Base-by-base conservation (phyloP, 2,797 vertebrate genomes). In the Sebastes alutus region DNA sequence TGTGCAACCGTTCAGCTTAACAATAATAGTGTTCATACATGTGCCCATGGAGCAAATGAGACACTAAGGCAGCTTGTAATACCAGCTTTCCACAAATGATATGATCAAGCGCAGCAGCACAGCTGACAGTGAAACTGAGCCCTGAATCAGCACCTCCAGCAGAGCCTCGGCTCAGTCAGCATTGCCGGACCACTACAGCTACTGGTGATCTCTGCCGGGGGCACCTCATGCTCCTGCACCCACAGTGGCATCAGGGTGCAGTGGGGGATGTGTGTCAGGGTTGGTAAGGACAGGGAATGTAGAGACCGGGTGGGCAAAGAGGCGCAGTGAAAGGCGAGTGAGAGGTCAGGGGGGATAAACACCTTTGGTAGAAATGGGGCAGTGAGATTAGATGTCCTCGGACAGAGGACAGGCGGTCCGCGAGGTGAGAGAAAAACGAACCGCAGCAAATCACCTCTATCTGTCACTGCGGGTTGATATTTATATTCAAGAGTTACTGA, bases 311-410 rank as follows among this genome's bases (percentile, higher is more conserved):
- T 74, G 75, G 70, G 54, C 69, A 69, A 91, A 78, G 85, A 87
- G 75, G 77, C 61, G 25, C 54, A 82, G 82, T 65, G 82, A 88
- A 89, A 91, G 82, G 79, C 89, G 81, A 94, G 87, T 42, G 84
- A 81, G 87, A 87, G 92, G 90, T 89, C 88, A 84, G 81, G 27
- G 89, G 93, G 93, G 93, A 96, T 96, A 94, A 95, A 95, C 94
- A 93, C 94, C 93, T 91, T 88, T 10, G 60, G 67, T 76, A 90
- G 81, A 94, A 94, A 95, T 88, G 89, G 83, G 92, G 88, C 80
- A 84, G 86, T 81, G 91, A 93, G 95, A 95, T 96, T 96, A 96
- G 80, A 86, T 95, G 93, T 95, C 91, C 94, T 65, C 35, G 88
- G 88, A 93, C 89, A 95, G 88, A 88, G 88, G 83, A 93, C 83